Evolutionary conservation across 1,140 invertebrate species (phyloP).

Genomic region (Anastrepha obliqua): DNA sequence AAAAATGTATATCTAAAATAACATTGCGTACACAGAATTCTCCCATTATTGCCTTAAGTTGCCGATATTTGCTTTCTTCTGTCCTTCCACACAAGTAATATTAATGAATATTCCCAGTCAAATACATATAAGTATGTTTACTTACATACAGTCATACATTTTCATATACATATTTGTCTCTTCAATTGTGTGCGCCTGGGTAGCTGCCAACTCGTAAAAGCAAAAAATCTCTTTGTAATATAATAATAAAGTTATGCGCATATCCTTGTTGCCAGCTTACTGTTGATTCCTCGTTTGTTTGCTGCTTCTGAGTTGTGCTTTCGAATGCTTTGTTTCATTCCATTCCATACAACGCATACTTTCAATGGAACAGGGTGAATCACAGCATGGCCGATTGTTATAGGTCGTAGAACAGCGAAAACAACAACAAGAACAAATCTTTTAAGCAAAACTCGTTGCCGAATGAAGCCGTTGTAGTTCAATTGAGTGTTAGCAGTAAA

Average conservation of each 20-base stretch:
- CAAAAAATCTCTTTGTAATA: background rate
- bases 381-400: conserved; percentile 32
- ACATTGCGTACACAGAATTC: background rate
- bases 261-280: conserved; percentile 10
- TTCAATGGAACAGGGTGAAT: conserved; percentile 25
- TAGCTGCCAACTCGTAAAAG: background rate
- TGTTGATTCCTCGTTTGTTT: conserved; percentile 13
- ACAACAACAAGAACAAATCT: conserved; percentile 8
- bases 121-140: background rate
- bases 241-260: conserved; percentile 36
- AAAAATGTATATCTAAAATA: background rate
- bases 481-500: conserved; percentile 36
- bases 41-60: conserved; percentile 1
- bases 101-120: conserved; percentile 3
- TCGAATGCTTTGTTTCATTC: conserved; percentile 24
- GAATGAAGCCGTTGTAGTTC: conserved; percentile 40
- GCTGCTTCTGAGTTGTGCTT: conserved; percentile 2
- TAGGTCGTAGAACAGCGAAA: background rate
- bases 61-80: background rate
- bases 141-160: background rate
- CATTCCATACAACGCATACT: background rate
- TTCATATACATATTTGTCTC: background rate
- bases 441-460: background rate
- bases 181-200: background rate
- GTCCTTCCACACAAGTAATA: background rate